A percentile compares a stretch with the other conserved stretches of the same genome.
These are phyloP conservation scores for Andrena marginata DNA, from an alignment of 2,888 invertebrate genomes.

Conservation along the genomic window DNA sequence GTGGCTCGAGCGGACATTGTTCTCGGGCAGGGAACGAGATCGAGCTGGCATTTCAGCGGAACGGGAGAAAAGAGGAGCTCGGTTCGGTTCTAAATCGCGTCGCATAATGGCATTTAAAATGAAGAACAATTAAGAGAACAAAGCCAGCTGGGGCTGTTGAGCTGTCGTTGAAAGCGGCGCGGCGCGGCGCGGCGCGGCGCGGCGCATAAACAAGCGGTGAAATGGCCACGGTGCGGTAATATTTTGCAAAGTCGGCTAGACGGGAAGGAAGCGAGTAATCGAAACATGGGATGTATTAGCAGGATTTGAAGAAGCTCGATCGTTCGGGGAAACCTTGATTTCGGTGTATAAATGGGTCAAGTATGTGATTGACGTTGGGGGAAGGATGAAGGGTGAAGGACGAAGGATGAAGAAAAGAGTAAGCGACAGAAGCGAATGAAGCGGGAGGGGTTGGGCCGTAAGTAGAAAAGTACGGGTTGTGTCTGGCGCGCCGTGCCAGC, in stretches of 20 bases:
- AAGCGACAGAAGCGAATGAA: constrained; percentile 32
- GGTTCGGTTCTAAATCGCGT: constrained; percentile 19
- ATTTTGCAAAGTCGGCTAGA: neutral
- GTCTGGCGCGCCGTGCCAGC: constrained; percentile 78
- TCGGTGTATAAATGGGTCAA: constrained; percentile 52
- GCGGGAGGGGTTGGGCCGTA: constrained; percentile 40
- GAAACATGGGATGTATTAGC: neutral
- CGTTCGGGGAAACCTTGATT: constrained; percentile 15
- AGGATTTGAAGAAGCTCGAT: neutral
- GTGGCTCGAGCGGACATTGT: constrained; percentile 28
- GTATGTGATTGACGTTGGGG: constrained; percentile 17
- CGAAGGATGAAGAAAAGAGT: constrained; percentile 22
- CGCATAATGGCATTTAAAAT: constrained; percentile 20
- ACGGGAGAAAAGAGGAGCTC: constrained; percentile 9
- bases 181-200: neutral
- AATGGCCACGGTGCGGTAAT: neutral
- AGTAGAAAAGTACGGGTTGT: constrained; percentile 76
- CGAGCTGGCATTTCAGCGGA: constrained; percentile 16
- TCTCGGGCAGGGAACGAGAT: constrained; percentile 14
- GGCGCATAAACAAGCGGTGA: neutral
- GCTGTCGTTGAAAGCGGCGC: neutral
- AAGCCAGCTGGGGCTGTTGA: neutral
- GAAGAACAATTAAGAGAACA: constrained; percentile 23
- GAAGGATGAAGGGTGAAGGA: constrained; percentile 2
- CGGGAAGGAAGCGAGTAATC: neutral